A percentile compares a stretch with the other conserved stretches of the same genome.
Evolutionary conservation across 2,113 vertebrate genomes (phyloP).

Genomic region (Macaca nemestrina): DNA sequence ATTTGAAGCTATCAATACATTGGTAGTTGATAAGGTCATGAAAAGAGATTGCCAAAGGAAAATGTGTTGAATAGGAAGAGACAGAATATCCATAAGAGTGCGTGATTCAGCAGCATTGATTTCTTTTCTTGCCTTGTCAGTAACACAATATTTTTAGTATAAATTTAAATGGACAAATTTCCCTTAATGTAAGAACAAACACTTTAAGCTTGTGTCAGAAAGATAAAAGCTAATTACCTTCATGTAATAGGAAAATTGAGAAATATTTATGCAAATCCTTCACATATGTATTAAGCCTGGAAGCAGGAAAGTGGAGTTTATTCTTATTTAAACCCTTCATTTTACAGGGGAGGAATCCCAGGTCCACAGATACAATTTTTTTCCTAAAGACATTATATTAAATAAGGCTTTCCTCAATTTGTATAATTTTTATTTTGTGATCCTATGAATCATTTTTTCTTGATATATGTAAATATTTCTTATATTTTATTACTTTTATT

Average conservation of each 20-base stretch:
- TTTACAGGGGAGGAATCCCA: constrained; percentile 4
- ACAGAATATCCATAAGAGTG: not conserved
- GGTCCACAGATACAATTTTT: not conserved
- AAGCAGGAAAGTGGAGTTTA: constrained; percentile 18
- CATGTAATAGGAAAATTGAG: not conserved
- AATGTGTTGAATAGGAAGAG: not conserved
- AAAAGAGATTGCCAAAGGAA: not conserved
- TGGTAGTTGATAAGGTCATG: not conserved
- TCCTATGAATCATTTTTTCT: not conserved
- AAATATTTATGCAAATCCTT: constrained; percentile 20
- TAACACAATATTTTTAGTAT: not conserved
- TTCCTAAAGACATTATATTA: not conserved
- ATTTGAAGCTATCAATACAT: not conserved
- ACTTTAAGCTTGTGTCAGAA: not conserved
- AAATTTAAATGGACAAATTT: not conserved
- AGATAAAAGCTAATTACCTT: not conserved
- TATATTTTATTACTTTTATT: not conserved
- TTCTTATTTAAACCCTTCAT: constrained; percentile 16
- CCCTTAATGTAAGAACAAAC: not conserved
- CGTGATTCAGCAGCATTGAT: not conserved
- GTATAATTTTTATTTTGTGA: not conserved
- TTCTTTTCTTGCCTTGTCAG: not conserved
- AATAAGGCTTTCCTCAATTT: not conserved
- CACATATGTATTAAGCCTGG: not conserved
- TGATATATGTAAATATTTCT: constrained; percentile 25